Conservation (phyloP, 2,888 invertebrate species). For the Hybos culiciformis region DNA sequence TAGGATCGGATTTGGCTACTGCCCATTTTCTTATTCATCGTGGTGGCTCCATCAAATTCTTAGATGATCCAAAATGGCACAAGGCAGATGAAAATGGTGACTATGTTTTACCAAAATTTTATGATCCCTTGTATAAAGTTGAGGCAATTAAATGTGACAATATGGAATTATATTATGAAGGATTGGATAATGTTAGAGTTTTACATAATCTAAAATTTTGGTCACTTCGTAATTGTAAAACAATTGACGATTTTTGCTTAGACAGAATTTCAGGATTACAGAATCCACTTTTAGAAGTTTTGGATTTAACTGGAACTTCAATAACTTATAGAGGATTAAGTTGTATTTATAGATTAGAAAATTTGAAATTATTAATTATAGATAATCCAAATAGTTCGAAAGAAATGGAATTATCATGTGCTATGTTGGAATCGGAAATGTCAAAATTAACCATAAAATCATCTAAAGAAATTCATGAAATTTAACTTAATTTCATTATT, state of each 20-base stretch:
- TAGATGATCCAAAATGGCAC: conserved; percentile 39
- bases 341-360: conserved; percentile 51
- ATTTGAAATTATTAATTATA: conserved; percentile 50
- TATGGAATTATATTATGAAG: conserved; percentile 65
- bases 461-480: conserved; percentile 22
- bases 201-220: conserved; percentile 60
- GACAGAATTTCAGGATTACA: conserved; percentile 50
- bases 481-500: neutral
- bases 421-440: conserved; percentile 52
- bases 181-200: conserved; percentile 57
- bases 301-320: conserved; percentile 61
- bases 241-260: conserved; percentile 77
- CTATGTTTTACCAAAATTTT: conserved; percentile 46
- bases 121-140: conserved; percentile 46
- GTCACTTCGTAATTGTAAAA: conserved; percentile 53
- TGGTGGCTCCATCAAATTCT: conserved; percentile 42
- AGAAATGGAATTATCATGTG: conserved; percentile 49
- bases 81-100: conserved; percentile 38
- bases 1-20: conserved; percentile 74
- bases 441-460: conserved; percentile 42
- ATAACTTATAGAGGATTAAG: conserved; percentile 58
- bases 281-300: conserved; percentile 27
- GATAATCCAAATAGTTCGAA: conserved; percentile 37
- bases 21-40: conserved; percentile 71
- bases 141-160: conserved; percentile 71